Base-by-base conservation (phyloP, 2,797 vertebrate genomes). In the Perodicticus potto region DNA sequence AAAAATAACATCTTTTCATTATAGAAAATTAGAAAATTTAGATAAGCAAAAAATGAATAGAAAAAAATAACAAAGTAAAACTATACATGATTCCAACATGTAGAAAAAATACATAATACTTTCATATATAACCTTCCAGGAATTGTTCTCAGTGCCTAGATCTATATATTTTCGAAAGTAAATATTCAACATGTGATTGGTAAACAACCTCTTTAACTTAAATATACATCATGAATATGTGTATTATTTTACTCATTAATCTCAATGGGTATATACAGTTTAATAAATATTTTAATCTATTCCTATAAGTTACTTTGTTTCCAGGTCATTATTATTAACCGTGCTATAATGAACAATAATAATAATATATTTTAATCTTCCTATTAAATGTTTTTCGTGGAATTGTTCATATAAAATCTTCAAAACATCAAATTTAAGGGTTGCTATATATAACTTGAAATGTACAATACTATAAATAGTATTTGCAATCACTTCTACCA, bases 381-480 rank as follows among this genome's bases (percentile, higher is more conserved):
- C 20, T n/a, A n/a, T 45, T 82, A 67, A 72, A 3, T 59, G 77
- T 22, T 88, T 57, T 83, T 45, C 76, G 45, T 81, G 37, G 5
- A 85, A 53, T 49, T 74, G 9, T 67, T 96, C 80, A 89, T 20
- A 83, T 40, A 1, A 94, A 93, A 86, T 69, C 89, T 57, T 89
- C 74, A 94, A 86, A 78, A 69, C 2, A 43, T 55, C 40, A 67
- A 57, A 14, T 76, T 82, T 78, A n/a, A 95, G 32, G 57, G 8
- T 16, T 81, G 84, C 78, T 78, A 65, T 67, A 22, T 57, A 19
- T 40, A 59, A 16, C 9, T 95, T 88, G 6, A 87, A 96, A 69
- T 59, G 37, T n/a, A 84, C 4, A 80, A 13, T 34, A 78, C 10
- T 70, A 34, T 40, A 91, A 92, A 63, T 2, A 85, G 19, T n/a